Conservation (phyloP, 92 coral and sea anemone genomes). For the Pocillopora grandis region DNA sequence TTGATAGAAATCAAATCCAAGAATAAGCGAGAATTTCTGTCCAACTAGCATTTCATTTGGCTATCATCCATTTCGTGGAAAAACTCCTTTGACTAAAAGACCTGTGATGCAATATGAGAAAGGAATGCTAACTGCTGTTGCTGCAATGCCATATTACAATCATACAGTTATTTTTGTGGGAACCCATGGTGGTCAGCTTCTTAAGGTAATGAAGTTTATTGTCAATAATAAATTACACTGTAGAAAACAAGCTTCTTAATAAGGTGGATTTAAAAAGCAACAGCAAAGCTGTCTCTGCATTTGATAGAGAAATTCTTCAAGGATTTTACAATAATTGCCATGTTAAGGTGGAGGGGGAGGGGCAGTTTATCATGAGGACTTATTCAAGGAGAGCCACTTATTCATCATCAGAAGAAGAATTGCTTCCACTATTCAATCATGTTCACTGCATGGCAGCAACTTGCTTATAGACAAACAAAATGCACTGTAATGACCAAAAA, state of each 20-base stretch:
- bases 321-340: too few relatives aligned
- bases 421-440: too few relatives aligned
- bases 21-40: conserved; percentile 17
- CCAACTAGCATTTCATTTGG: background rate
- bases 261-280: too few relatives aligned
- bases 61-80: conserved; percentile 59
- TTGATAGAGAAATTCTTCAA: too few relatives aligned
- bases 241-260: too few relatives aligned
- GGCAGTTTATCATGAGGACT: too few relatives aligned
- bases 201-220: conserved; percentile 58
- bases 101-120: conserved; percentile 56
- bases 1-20: background rate
- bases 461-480: conserved; percentile 16
- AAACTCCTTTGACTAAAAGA: conserved; percentile 16
- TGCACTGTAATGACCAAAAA: conserved; percentile 34
- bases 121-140: conserved; percentile 51
- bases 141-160: conserved; percentile 57
- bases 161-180: conserved; percentile 73
- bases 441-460: too few relatives aligned
- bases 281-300: too few relatives aligned
- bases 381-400: too few relatives aligned
- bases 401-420: too few relatives aligned
- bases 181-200: conserved; percentile 57
- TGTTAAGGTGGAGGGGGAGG: too few relatives aligned
- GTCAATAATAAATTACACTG: background rate